Conservation (phyloP, 2,797 vertebrate species). For the Champsocephalus esox region DNA sequence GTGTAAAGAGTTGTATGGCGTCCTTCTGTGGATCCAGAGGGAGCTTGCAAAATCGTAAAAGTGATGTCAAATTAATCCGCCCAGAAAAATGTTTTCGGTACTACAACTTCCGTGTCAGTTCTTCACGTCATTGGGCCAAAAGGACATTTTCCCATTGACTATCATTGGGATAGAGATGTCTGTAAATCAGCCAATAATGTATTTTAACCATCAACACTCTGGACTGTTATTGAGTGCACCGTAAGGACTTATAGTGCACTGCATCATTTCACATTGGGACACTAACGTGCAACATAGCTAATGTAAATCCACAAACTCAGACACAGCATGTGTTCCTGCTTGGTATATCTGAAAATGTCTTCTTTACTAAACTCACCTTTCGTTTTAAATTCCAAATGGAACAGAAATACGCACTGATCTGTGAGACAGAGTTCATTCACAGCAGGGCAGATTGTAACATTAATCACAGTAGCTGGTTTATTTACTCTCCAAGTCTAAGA, state of each 20-base stretch:
- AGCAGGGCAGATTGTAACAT: conserved; percentile 37
- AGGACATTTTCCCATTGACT: not conserved
- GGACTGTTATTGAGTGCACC: too few species aligned
- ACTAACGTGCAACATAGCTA: not conserved
- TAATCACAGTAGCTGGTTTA: conserved; percentile 68
- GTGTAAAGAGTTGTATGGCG: too few species aligned
- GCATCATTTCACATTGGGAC: too few species aligned
- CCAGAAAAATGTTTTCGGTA: too few species aligned
- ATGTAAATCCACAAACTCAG: not conserved
- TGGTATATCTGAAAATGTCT: not conserved
- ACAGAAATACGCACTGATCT: conserved; percentile 7
- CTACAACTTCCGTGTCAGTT: too few species aligned
- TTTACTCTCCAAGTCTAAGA: conserved; percentile 57
- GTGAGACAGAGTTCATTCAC: conserved; percentile 53
- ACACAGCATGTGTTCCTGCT: not conserved
- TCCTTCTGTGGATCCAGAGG: too few species aligned
- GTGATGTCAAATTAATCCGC: not conserved
- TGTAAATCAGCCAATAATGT: too few species aligned
- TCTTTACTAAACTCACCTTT: not conserved
- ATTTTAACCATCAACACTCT: too few species aligned
- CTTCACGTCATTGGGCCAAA: not conserved
- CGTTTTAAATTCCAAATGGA: conserved; percentile 6
- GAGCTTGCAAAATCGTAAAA: not conserved
- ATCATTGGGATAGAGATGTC: too few species aligned
- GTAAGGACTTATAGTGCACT: too few species aligned